Evolutionary conservation across 2,888 invertebrate species (phyloP), one percentile per base, ranked within the genome.

Genomic region (Cryptocephalus moraei): DNA sequence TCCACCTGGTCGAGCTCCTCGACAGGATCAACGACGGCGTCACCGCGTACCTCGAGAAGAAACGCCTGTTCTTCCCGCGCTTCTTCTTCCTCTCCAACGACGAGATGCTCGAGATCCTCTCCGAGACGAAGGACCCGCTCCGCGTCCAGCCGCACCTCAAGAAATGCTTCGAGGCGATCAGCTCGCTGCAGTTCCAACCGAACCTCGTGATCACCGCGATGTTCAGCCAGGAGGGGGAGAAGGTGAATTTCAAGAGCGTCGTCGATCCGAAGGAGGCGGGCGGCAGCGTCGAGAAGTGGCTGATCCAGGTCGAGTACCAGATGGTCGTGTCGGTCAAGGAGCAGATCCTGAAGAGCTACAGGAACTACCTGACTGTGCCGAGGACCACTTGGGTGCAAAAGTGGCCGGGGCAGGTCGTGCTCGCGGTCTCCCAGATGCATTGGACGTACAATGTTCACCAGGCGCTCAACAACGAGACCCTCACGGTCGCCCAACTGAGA

Each of bases 21-120:
- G 90, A 91, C 56, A 82, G 79, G 69, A 87, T 91, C 47, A 88
- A 86, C 64, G 84, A 86, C 48, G 90, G 91, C 4, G 84, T 91
- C 0, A 82, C 86, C 56, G 79, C 80, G 57, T 91, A 91, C 65
- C 73, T 91, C 51, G 90, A 91, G 71, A 87, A 83, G 70, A 91
- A 91, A 67, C 72, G 91, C 54, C 71, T 91, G 9, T 89, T 77
- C 67, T 91, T 91, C 65, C 84, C 90, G 8, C 52, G 91, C 66
- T 91, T 92, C 66, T 92, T 91, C 75, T 92, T 92, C 64, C 73
- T 93, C 49, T 91, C 91, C 8, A 91, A 92, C 66, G 89, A 91
- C 62, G 91, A 92, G 70, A 83, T 92, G 79, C 73, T 93, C 57
- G 90, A 91, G 70, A 90, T 93, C 58, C 74, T 93, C 51, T 90